Evolutionary conservation across 1,140 invertebrate species (phyloP), one percentile per base, ranked within the genome.

Genomic region (Acromyrmex echinatior): DNA sequence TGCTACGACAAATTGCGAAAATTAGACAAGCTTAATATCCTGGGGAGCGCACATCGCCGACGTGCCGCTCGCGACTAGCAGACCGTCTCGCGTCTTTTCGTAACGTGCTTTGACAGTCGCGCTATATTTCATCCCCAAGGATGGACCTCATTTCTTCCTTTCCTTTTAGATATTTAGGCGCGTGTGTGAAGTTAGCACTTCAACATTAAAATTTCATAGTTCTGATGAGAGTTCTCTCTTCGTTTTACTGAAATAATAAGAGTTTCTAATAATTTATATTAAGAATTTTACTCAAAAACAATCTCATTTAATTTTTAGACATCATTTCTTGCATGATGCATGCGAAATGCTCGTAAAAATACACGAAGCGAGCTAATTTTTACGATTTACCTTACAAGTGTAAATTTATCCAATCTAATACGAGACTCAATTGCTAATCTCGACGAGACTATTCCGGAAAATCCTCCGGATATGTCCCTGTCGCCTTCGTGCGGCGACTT

Each of bases 1-100:
- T 88, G 80, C 86, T 35, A 77, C 87, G 82, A 92, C 90, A 93
- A 93, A 93, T 93, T 93, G 92, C 89, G 81, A 89, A 92, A 93
- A 93, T 93, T 93, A 93, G 92, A 93, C 91, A 84, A 68, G 87
- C 86, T 91, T 90, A 93, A 90, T 90, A 91, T 87, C 86, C 66
- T 80, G 86, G 78, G 81, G 74, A 81, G 63, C 35, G 87, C 70
- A 65, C 31, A 35, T 35, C 25, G 63, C 18, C 63, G 49, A 51
- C 21, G 56, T 2, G 74, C 31, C 73, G 62, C n/a, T 63, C 10
- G 35, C 65, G n/a, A 16, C 73, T 45, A 45, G 7, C n/a, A 31
- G 28, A 31, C 21, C 10, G 45, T 88, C 84, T 45, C 49, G 39
- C 51, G n/a, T 66, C 78, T 80, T 35, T 79, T 31, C 53, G 58